Percentiles rank a stretch among this genome's conserved stretches.
phyloP scores from a whole-genome alignment of 2,797 vertebrate genomes.

The Varecia variegata region DNA sequence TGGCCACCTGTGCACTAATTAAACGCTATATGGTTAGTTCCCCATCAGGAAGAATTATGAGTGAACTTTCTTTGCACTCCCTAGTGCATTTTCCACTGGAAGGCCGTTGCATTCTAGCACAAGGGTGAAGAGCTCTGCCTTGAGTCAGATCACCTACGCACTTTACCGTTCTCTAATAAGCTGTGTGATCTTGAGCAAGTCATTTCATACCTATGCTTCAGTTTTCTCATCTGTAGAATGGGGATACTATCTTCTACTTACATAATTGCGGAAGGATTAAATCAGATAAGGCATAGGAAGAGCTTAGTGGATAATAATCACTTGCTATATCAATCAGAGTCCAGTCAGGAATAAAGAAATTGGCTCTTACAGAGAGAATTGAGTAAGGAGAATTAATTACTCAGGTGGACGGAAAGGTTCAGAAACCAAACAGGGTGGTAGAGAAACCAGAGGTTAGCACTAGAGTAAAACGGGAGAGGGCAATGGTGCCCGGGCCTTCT shows the following conservation, averaged over 20 bases:
- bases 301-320: neutral
- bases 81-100: neutral
- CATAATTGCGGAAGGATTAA: neutral
- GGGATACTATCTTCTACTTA: neutral
- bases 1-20: neutral
- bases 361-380: neutral
- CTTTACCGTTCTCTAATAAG: neutral
- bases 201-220: neutral
- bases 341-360: neutral
- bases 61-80: neutral
- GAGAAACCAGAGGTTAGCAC: neutral
- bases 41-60: neutral
- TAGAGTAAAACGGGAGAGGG: neutral
- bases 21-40: neutral
- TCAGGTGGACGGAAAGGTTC: neutral
- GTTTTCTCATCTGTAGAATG: neutral
- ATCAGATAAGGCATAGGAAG: neutral
- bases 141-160: fast-evolving
- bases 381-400: neutral
- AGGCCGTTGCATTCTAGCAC: neutral
- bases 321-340: neutral
- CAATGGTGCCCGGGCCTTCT: no score
- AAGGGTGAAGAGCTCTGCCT: neutral
- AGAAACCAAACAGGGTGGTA: neutral
- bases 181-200: neutral